These are phyloP conservation scores for Unio pictorum DNA, from an alignment of 2,888 invertebrate species.

Conservation along the genomic window DNA sequence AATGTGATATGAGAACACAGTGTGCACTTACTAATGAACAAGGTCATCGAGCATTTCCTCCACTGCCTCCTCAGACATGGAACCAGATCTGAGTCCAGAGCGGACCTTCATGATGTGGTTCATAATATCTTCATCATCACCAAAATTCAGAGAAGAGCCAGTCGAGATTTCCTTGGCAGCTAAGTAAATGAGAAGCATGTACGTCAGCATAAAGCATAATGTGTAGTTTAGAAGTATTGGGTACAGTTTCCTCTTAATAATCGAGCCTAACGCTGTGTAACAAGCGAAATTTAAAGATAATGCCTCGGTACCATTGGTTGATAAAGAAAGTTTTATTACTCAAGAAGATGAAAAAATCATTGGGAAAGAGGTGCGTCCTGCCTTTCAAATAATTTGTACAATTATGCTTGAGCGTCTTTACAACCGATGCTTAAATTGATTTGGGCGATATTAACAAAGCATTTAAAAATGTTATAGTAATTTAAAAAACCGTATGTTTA, in stretches of 20 bases:
- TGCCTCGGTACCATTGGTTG: too few species aligned
- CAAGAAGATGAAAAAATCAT: too few species aligned
- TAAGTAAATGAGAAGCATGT: not conserved
- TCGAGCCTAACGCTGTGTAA: too few species aligned
- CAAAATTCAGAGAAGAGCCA: slow-evolving; percentile 13
- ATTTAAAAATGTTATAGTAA: too few species aligned
- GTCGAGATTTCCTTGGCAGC: slow-evolving; percentile 26
- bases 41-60: slow-evolving; percentile 38
- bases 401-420: too few species aligned
- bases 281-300: too few species aligned
- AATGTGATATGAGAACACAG: not conserved
- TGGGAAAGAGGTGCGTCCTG: too few species aligned
- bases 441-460: too few species aligned
- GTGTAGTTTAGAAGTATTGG: not conserved
- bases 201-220: not conserved
- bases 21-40: slow-evolving; percentile 31
- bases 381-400: too few species aligned
- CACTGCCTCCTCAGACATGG: slow-evolving; percentile 34
- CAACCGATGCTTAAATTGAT: too few species aligned
- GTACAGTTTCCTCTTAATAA: not conserved
- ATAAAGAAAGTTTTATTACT: too few species aligned
- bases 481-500: too few species aligned
- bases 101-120: slow-evolving; percentile 38
- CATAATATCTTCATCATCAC: slow-evolving; percentile 24
- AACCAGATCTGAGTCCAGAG: slow-evolving; percentile 26